Conservation (phyloP, 2,797 vertebrate species). For the Scolopax rusticola region DNA sequence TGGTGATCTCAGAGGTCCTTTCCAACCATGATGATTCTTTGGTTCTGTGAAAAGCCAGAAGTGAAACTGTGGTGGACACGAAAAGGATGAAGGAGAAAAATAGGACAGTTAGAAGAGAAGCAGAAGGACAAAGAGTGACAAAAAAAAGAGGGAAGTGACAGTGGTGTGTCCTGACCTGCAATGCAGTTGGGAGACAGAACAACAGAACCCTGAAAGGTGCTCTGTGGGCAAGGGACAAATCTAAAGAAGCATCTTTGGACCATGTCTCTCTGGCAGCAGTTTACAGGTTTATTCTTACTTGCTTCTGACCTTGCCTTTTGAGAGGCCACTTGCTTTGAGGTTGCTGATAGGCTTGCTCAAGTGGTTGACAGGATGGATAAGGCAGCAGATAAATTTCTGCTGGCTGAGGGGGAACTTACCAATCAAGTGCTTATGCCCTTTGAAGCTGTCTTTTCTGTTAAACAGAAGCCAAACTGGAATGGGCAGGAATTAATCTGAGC, state of each 20-base stretch:
- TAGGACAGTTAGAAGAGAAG: not conserved
- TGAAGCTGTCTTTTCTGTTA: not conserved
- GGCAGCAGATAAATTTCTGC: not conserved
- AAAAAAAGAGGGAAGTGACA: not conserved
- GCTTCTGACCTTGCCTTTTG: not conserved
- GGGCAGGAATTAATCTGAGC: not conserved
- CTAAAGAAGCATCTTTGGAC: not conserved
- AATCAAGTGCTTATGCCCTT: not conserved
- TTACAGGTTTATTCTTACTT: not conserved
- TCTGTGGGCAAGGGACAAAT: not conserved
- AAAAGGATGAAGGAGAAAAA: not conserved
- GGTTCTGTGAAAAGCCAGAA: not conserved
- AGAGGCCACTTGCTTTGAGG: not conserved
- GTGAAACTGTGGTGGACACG: not conserved
- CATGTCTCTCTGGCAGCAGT: not conserved
- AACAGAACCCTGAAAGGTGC: not conserved
- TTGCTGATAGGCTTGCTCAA: not conserved
- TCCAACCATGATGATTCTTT: too few species aligned
- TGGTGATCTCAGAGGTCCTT: too few species aligned
- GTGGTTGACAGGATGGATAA: not conserved
- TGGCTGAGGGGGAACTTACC: not conserved
- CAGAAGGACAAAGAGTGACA: not conserved
- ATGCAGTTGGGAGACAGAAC: fast-evolving
- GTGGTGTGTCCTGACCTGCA: not conserved
- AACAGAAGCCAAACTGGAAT: not conserved